Evolutionary conservation across 1,140 invertebrate genomes (phyloP), one percentile per base, ranked within the genome.

Genomic region (Lucilia sericata): DNA sequence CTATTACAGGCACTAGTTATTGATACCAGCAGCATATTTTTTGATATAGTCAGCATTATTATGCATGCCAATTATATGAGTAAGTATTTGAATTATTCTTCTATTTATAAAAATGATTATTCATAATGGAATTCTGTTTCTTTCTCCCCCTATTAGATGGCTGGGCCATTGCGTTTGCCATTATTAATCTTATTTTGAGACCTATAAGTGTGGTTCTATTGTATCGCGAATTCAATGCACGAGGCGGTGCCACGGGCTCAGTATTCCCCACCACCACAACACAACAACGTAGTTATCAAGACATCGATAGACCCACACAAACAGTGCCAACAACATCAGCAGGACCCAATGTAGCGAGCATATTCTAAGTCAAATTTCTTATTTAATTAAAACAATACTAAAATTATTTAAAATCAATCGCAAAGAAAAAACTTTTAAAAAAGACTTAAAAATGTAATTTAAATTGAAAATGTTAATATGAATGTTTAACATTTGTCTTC

Each of bases 201-300:
- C 90, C 90, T 0, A 85, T 91, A 51, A 91, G 88, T 83, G 87
- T 90, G 25, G 84, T 88, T 14, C 74, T 91, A 60, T 86, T 91
- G 25, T 91, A 90, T 49, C 86, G 89, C 2, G 90, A 91, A 82
- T 91, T 90, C 76, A 89, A 87, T 49, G 85, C 89, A 8, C 88
- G 90, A 14, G 90, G 90, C 21, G 90, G 90, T 14, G 87, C 88
- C 81, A 86, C 86, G 19, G 89, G 87, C 0, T 88, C 88, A 9
- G 88, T 91, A 1, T 91, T 91, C 74, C 90, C 90, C 12, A 88
- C 88, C 14, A 21, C 65, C 17, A 7, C n/a, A 19, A 90, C 84
- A 36, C 88, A 89, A 84, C 90, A 90, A 86, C 84, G 90, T 8
- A 91, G 88, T 85, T 91, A 91, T 78, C 89, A 91, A 86, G 90